phyloP scores from a whole-genome alignment of 2,113 vertebrate genomes.

The Bombycilla garrulus region DNA sequence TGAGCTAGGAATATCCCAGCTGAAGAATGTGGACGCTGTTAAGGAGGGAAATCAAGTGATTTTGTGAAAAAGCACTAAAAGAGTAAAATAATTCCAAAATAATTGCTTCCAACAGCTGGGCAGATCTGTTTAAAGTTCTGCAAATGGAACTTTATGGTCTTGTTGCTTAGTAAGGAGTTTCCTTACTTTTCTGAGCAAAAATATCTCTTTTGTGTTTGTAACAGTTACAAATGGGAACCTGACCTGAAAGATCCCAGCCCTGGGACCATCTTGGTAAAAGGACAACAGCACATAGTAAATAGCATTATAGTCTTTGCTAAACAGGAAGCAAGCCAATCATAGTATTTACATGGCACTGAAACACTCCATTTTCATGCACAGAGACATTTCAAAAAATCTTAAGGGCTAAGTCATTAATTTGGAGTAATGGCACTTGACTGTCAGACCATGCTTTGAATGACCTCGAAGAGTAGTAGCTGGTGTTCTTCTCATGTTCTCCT shows the following conservation, averaged over 20 bases:
- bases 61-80: neutral
- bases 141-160: neutral
- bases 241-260: neutral
- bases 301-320: neutral
- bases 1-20: neutral
- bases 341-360: neutral
- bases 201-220: neutral
- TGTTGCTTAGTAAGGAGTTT: neutral
- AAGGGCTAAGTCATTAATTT: neutral
- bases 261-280: neutral
- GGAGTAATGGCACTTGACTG: neutral
- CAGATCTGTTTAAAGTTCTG: neutral
- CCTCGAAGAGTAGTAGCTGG: neutral
- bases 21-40: neutral
- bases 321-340: neutral
- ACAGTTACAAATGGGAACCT: neutral
- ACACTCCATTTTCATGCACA: neutral
- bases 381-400: neutral
- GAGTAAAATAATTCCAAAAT: neutral
- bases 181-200: neutral
- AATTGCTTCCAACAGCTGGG: neutral
- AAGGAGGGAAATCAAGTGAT: neutral
- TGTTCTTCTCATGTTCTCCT: neutral
- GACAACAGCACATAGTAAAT: fast-evolving
- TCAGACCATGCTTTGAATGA: neutral